These are phyloP conservation scores for Zaprionus inermis DNA, from an alignment of 1,140 invertebrate species.

Conservation along the genomic window DNA sequence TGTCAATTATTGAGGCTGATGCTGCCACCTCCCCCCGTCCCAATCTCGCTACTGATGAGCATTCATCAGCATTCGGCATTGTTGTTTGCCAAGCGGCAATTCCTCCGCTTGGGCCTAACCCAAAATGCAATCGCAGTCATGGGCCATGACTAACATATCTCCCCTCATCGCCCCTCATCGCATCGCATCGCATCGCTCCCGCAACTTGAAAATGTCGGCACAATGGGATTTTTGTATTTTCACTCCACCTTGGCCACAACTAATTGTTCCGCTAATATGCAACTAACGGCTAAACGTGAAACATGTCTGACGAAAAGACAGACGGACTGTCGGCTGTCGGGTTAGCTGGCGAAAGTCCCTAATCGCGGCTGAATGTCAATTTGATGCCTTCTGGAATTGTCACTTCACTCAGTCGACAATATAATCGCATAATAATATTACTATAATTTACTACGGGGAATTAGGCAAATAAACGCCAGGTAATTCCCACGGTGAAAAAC, in stretches of 20 bases:
- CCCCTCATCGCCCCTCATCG: not conserved
- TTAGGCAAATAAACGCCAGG: slow-evolving; percentile 1
- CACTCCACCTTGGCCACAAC: slow-evolving; percentile 9
- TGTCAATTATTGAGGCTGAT: slow-evolving; percentile 63
- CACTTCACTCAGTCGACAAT: slow-evolving; percentile 6
- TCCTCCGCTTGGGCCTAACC: slow-evolving; percentile 26
- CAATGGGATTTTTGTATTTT: slow-evolving; percentile 38
- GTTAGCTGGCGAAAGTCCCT: not conserved
- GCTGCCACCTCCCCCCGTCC: not conserved
- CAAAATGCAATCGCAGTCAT: slow-evolving; percentile 25
- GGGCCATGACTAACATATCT: slow-evolving; percentile 26
- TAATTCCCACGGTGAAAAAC: not conserved
- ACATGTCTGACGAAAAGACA: not conserved
- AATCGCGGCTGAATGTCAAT: slow-evolving; percentile 1
- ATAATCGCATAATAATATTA: slow-evolving; percentile 4
- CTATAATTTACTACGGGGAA: slow-evolving; percentile 1
- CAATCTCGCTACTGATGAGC: slow-evolving; percentile 32
- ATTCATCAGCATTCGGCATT: slow-evolving; percentile 41
- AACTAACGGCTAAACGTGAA: slow-evolving; percentile 1
- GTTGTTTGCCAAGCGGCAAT: slow-evolving; percentile 8
- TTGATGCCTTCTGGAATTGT: slow-evolving; percentile 8
- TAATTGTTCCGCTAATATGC: slow-evolving; percentile 14
- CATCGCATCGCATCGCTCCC: not conserved
- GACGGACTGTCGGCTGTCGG: not conserved
- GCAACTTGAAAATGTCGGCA: slow-evolving; percentile 9